These are phyloP conservation scores for Camelus bactrianus DNA, from an alignment of 2,113 vertebrate species.

Conservation along the genomic window DNA sequence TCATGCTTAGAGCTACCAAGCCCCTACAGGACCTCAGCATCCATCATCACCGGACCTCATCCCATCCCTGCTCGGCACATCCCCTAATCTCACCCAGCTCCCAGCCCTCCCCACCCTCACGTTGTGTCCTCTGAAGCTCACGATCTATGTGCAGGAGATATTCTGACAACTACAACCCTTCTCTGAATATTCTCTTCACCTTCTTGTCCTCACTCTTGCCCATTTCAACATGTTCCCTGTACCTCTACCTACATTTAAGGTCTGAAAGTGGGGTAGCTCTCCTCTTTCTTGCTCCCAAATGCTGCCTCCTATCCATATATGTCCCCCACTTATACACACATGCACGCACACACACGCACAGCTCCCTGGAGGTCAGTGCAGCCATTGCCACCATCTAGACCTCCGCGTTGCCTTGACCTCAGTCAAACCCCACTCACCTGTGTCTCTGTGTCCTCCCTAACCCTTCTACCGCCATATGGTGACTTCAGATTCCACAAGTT, in stretches of 20 bases:
- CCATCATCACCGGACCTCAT: neutral
- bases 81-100: neutral
- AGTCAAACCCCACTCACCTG: neutral
- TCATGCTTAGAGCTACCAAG: neutral
- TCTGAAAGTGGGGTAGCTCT: neutral
- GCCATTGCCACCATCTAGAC: neutral
- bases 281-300: neutral
- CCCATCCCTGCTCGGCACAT: neutral
- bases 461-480: neutral
- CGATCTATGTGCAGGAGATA: neutral
- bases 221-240: neutral
- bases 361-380: neutral
- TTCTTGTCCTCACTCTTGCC: neutral
- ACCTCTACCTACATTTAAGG: neutral
- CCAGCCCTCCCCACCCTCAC: neutral
- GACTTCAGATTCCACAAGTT: neutral
- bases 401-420: neutral
- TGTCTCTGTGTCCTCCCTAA: neutral
- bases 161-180: neutral
- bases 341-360: fast-evolving
- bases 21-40: fast-evolving
- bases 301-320: neutral
- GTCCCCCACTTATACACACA: too few relatives aligned
- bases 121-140: neutral
- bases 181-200: neutral